Percentiles rank a stretch among this genome's conserved stretches.
Evolutionary conservation across 2,888 invertebrate genomes (phyloP).

Genomic region (Trachelus stipa): DNA sequence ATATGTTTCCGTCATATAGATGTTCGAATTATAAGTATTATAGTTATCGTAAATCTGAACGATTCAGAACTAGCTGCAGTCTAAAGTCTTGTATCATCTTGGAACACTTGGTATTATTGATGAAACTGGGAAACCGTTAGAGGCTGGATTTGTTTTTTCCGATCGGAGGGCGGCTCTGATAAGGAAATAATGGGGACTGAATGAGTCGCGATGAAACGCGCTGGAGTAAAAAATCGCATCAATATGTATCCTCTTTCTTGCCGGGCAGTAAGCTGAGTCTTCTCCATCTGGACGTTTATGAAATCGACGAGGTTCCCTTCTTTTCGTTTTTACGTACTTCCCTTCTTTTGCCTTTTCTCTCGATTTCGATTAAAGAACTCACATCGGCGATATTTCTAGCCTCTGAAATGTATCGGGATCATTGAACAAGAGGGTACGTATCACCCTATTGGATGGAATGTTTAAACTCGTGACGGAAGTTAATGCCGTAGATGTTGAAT

Average conservation of each 20-base stretch:
- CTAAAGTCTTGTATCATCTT: no score
- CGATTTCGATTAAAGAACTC: neutral
- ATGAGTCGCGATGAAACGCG: neutral
- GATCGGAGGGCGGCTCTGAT: neutral
- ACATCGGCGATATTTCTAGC: neutral
- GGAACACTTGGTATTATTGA: no score
- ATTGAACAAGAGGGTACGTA: no score
- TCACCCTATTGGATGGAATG: no score
- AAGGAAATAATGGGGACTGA: slow-evolving; percentile 2
- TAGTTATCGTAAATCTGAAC: no score
- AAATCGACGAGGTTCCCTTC: neutral
- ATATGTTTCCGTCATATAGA: no score
- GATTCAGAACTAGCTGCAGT: no score
- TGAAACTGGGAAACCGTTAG: no score
- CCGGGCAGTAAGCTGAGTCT: neutral
- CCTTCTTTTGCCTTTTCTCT: neutral
- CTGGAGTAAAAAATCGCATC: slow-evolving; percentile 2
- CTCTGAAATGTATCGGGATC: neutral
- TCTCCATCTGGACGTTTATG: neutral
- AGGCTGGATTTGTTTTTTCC: no score
- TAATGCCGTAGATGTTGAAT: no score
- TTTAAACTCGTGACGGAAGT: no score
- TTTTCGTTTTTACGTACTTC: neutral
- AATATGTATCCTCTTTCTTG: neutral
- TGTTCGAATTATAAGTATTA: no score